These are phyloP conservation scores for Prionailurus viverrinus DNA, from an alignment of 2,113 vertebrate species.

Conservation along the genomic window DNA sequence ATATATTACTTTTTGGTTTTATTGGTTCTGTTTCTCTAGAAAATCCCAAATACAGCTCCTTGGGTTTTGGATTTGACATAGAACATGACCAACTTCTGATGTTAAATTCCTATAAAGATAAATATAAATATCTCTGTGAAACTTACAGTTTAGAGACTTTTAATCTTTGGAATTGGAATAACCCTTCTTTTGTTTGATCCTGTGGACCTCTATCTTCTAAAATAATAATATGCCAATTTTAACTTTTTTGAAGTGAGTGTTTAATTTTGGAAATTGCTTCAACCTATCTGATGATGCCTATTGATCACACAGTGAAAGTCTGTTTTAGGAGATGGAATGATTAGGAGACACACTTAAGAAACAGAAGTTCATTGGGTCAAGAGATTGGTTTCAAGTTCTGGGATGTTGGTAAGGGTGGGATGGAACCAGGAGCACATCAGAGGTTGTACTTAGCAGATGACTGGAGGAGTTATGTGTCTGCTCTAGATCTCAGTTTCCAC, in stretches of 20 bases:
- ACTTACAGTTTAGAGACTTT: background rate
- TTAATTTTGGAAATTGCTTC: slow-evolving; percentile 24
- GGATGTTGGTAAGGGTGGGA: background rate
- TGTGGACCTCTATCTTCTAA: background rate
- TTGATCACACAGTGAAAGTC: background rate
- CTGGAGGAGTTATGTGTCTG: background rate
- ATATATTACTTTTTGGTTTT: background rate
- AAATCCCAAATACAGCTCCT: background rate
- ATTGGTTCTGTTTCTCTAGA: background rate
- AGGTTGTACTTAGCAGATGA: background rate
- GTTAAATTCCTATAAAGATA: slow-evolving; percentile 15
- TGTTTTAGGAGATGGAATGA: background rate
- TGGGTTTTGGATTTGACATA: background rate
- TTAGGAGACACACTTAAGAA: background rate
- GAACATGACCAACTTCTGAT: background rate
- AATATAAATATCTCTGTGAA: background rate
- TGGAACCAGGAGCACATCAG: background rate
- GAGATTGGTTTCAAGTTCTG: background rate
- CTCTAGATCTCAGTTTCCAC: background rate
- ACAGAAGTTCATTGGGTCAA: background rate
- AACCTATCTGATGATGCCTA: background rate
- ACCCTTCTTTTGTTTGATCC: background rate
- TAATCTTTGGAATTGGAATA: background rate
- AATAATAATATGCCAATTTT: background rate
- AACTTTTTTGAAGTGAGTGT: background rate